A percentile compares a stretch with the other conserved stretches of the same genome.
phyloP scores from a whole-genome alignment of 2,797 vertebrate species.

The Falco cherrug region DNA sequence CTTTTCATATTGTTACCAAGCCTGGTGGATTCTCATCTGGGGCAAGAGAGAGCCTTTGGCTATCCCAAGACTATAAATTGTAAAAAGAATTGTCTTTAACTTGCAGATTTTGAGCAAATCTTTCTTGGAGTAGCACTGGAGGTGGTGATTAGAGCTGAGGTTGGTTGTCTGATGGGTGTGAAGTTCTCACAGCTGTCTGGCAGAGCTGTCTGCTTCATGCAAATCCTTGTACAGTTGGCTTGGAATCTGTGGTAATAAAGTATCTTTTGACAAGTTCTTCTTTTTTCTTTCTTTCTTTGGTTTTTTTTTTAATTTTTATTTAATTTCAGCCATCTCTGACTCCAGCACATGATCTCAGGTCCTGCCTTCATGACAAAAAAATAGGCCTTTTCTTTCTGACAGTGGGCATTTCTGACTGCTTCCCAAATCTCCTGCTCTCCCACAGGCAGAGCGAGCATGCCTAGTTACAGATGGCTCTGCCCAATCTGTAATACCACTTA shows the following conservation, averaged over 20 bases:
- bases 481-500: not conserved
- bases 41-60: not conserved
- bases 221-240: conserved; percentile 44
- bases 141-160: not conserved
- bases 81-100: not conserved
- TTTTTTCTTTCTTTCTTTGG: not conserved
- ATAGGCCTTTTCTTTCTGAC: not conserved
- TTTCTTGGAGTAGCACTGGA: not conserved
- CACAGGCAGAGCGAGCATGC: accelerated
- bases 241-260: not conserved
- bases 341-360: not conserved
- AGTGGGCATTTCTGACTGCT: not conserved
- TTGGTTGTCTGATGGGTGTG: conserved; percentile 42
- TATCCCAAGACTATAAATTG: not conserved
- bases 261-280: conserved; percentile 25
- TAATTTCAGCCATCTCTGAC: not conserved
- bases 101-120: conserved; percentile 31
- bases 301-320: not conserved
- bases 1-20: not conserved
- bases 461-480: not conserved
- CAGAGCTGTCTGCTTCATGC: conserved; percentile 24
- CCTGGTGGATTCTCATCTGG: not conserved
- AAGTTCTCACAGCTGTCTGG: conserved; percentile 65
- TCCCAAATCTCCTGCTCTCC: not conserved
- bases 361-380: not conserved